Evolutionary conservation across 2,888 invertebrate genomes (phyloP).

Genomic region (Hyles lineata): DNA sequence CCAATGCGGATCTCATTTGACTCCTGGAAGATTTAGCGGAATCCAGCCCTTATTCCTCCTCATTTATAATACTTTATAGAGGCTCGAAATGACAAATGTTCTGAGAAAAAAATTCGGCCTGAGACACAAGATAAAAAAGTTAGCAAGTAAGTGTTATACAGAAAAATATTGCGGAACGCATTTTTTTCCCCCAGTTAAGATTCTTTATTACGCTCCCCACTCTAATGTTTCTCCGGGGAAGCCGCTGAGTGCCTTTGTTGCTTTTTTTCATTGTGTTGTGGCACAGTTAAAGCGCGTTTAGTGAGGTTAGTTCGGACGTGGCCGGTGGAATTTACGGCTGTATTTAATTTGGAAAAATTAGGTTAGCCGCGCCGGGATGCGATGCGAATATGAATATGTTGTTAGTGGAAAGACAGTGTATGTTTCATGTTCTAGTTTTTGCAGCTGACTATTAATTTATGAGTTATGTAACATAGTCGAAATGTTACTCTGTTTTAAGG

Average conservation of each 20-base stretch:
- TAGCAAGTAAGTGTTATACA: conserved; percentile 26
- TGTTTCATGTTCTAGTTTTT: not conserved
- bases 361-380: not conserved
- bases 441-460: too few species aligned
- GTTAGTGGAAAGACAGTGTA: not conserved
- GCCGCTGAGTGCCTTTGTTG: conserved; percentile 33
- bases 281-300: conserved; percentile 17
- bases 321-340: not conserved
- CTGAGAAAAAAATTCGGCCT: conserved; percentile 17
- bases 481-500: too few species aligned
- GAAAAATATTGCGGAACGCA: conserved; percentile 34
- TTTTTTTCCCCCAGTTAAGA: conserved; percentile 40
- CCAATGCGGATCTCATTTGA: conserved; percentile 19
- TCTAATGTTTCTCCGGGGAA: conserved; percentile 37
- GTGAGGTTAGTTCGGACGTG: conserved; percentile 17
- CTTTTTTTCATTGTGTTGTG: conserved; percentile 28
- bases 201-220: conserved; percentile 40
- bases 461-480: too few species aligned
- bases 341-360: conserved; percentile 9
- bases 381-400: not conserved
- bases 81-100: conserved; percentile 25
- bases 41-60: conserved; percentile 17
- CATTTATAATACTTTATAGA: conserved; percentile 25
- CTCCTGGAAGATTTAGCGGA: conserved; percentile 10
- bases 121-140: conserved; percentile 25